Base-by-base conservation (phyloP, 2,797 vertebrate species). In the Enteromius trimaculatus region DNA sequence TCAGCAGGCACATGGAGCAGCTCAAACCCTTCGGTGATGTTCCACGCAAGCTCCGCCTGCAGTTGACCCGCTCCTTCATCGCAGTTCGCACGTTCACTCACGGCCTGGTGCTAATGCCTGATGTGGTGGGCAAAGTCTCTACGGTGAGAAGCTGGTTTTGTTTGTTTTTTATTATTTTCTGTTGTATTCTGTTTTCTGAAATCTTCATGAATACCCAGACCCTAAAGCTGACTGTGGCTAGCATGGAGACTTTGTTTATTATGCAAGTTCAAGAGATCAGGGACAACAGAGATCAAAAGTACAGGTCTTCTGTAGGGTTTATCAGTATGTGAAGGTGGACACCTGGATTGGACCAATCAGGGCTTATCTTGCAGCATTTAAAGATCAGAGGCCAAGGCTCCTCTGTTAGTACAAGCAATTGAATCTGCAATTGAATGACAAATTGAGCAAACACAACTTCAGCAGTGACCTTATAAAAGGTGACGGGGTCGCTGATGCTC, bases 1-100 rank as follows among this genome's bases (percentile, higher is more conserved):
- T 99, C 89, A 98, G 97, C 93, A 96, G 93, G 62, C 95, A 98
- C 89, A 98, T 96, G 0, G 98, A 99, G 85, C 95, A 99, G 93
- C 94, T 99, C 71, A 97, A 97, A 89, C 98, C 98, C 0, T 99
- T 99, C 0, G 98, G 98, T 16, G 98, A 99, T 0, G 97, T 99
- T 79, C 98, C 98, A 0, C 95, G 98, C 23, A 99, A 99, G 85
- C 94, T 99, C 39, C 96, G 96, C 86, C 94, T 98, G 3, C 98
- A 99, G 86, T 94, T 99, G 79, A 97, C 94, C 0, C 94, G 97
- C 0, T 94, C 97, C 0, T 98, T 99, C 0, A 95, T 99, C 2
- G 97, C 97, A 0, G 96, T 97, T 0, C 96, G 98, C 64, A 97
- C 96, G 47, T 99, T 99, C 17, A 96, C 96, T 0, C 96, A 95